Evolutionary conservation across 2,888 invertebrate species (phyloP).

Genomic region (Pammene fasciana): DNA sequence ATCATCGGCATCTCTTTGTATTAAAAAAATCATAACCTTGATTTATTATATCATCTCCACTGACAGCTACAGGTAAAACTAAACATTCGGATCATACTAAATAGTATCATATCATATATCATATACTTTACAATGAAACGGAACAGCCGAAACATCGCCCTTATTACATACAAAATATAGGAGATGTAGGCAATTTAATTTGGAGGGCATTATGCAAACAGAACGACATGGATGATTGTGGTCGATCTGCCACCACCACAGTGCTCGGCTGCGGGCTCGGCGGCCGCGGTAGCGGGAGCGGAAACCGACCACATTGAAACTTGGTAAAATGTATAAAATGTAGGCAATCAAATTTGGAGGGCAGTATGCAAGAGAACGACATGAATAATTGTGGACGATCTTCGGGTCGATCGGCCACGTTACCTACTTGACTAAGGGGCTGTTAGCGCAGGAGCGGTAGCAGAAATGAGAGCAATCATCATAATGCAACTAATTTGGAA

Average conservation of each 20-base stretch:
- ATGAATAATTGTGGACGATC: conserved; percentile 49
- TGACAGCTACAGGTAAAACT: no score
- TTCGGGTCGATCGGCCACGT: no score
- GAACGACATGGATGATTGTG: conserved; percentile 53
- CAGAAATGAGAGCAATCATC: no score
- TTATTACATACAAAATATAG: conserved; percentile 26
- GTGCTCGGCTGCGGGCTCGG: conserved; percentile 10
- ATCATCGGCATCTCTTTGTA: no score
- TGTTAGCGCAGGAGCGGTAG: no score
- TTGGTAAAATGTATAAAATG: not conserved
- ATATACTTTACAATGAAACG: conserved; percentile 2
- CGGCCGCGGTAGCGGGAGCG: not conserved
- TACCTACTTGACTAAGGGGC: no score
- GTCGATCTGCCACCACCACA: conserved; percentile 49
- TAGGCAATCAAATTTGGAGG: conserved; percentile 48
- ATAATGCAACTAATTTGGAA: not conserved
- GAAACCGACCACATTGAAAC: not conserved
- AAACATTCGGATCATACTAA: no score
- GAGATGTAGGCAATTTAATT: conserved; percentile 41
- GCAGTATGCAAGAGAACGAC: conserved; percentile 55
- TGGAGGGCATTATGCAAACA: conserved; percentile 56
- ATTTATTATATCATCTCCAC: no score
- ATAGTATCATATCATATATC: not conserved
- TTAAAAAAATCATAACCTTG: no score
- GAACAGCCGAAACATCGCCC: not conserved